These are phyloP conservation scores for Aspidiotus destructor DNA, from an alignment of 2,888 invertebrate genomes.

Conservation along the genomic window DNA sequence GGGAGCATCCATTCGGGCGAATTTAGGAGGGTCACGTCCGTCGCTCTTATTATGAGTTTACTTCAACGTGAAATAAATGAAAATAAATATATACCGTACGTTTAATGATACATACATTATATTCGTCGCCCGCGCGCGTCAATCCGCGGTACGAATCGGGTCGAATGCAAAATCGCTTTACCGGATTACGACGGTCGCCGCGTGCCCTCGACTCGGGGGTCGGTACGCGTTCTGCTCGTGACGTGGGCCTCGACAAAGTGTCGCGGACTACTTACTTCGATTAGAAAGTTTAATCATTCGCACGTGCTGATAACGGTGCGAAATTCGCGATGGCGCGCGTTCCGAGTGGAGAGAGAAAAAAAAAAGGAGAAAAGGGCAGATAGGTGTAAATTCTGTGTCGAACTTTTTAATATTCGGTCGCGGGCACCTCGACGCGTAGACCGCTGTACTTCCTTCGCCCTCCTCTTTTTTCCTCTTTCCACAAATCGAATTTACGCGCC, in stretches of 20 bases:
- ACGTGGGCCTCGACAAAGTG: constrained; percentile 1
- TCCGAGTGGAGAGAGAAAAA: no score
- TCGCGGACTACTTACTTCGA: constrained; percentile 9
- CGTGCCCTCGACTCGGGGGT: neutral
- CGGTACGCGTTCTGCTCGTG: constrained; percentile 1
- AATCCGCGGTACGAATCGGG: no score
- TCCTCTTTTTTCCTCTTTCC: neutral
- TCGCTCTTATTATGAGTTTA: neutral
- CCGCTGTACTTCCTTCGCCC: no score
- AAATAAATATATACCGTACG: constrained; percentile 1
- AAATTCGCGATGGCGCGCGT: neutral
- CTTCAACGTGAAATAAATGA: constrained; percentile 12
- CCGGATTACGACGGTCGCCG: neutral
- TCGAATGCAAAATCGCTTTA: neutral
- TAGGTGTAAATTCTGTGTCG: neutral
- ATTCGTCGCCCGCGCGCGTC: no score
- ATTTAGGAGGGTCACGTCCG: neutral
- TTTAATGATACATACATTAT: no score
- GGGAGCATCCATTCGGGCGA: neutral
- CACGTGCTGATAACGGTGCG: constrained; percentile 3
- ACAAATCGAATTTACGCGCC: neutral
- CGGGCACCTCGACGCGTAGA: no score
- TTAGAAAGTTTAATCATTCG: constrained; percentile 17
- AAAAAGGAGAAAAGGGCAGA: neutral
- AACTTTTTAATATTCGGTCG: neutral